Percentiles rank a stretch among this genome's conserved stretches.
Conservation (phyloP, 2,888 invertebrate genomes). For the Slavum lentiscoides region DNA sequence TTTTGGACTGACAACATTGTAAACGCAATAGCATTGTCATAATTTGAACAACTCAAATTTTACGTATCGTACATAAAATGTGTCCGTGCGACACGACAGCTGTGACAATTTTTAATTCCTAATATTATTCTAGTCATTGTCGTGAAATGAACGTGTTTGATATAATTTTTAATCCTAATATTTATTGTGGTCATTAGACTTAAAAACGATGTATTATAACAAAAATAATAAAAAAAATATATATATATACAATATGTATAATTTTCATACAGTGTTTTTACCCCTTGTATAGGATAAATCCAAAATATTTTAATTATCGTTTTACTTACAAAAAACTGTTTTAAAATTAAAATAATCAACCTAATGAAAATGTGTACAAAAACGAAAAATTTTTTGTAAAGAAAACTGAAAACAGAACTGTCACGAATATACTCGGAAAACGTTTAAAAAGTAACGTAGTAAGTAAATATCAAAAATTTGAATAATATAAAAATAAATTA, state of each 20-base stretch:
- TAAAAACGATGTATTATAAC: slow-evolving; percentile 47
- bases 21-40: slow-evolving; percentile 36
- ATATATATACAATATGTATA: slow-evolving; percentile 23
- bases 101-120: slow-evolving; percentile 50
- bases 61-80: slow-evolving; percentile 35
- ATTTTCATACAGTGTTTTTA: neutral
- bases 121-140: slow-evolving; percentile 50
- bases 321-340: too few species aligned
- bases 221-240: slow-evolving; percentile 26
- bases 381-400: too few species aligned
- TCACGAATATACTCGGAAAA: too few species aligned
- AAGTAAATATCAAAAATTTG: too few species aligned
- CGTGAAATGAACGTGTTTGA: slow-evolving; percentile 43
- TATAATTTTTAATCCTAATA: slow-evolving; percentile 51
- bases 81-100: slow-evolving; percentile 19
- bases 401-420: too few species aligned
- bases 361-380: too few species aligned
- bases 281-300: neutral
- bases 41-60: slow-evolving; percentile 36
- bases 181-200: slow-evolving; percentile 50
- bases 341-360: too few species aligned
- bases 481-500: too few species aligned
- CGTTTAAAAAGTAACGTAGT: too few species aligned
- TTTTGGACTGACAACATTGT: slow-evolving; percentile 32
- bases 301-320: too few species aligned